phyloP scores from a whole-genome alignment of 1,140 invertebrate genomes.

The Zaprionus africanus region DNA sequence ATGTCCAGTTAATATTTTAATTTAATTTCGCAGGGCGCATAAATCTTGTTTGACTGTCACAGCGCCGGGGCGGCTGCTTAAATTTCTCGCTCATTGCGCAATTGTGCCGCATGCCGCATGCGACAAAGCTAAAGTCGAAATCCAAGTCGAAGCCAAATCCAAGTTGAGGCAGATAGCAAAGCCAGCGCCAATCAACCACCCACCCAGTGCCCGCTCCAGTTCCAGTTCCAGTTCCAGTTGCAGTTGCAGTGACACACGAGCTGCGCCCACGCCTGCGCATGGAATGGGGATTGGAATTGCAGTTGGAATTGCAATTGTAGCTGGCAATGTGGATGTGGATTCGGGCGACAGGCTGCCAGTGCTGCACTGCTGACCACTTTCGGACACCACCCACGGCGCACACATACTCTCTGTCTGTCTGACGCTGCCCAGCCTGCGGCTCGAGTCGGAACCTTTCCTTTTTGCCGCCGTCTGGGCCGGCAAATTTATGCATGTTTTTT shows the following conservation, averaged over 20 bases:
- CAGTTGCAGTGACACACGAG: conserved; percentile 38
- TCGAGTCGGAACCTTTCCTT: conserved; percentile 64
- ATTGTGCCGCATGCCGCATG: conserved; percentile 36
- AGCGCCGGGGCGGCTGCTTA: conserved; percentile 34
- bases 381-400: conserved; percentile 47
- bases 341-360: conserved; percentile 23
- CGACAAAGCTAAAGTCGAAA: conserved; percentile 19
- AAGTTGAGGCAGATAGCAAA: conserved; percentile 18
- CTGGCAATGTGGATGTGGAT: neutral
- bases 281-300: conserved; percentile 7
- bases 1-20: conserved; percentile 67
- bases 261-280: conserved; percentile 37
- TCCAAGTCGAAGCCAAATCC: too few relatives aligned
- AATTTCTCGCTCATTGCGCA: conserved; percentile 71
- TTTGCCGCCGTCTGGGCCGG: conserved; percentile 43
- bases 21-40: conserved; percentile 64
- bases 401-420: neutral
- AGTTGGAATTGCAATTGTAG: neutral
- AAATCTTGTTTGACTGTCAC: conserved; percentile 73
- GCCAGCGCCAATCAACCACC: conserved; percentile 30
- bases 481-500: conserved; percentile 56
- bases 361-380: conserved; percentile 20
- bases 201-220: conserved; percentile 6
- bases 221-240: conserved; percentile 12
- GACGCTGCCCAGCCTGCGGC: conserved; percentile 37